Percentiles rank a stretch among this genome's conserved stretches.
Evolutionary conservation across 2,888 invertebrate genomes (phyloP).

Genomic region (Carcina quercana): DNA sequence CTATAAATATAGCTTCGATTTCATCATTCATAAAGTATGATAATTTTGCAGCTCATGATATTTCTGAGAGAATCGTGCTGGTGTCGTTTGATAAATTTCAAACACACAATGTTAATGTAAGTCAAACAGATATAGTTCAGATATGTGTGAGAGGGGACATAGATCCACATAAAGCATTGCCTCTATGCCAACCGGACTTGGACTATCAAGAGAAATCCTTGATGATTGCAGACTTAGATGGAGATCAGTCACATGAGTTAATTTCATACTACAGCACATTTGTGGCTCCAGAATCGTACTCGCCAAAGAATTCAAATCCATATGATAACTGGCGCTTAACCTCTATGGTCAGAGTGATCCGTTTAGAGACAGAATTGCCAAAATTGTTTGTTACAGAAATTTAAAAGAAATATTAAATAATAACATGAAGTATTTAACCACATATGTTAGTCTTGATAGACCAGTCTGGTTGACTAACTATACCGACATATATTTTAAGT

Average conservation of each 20-base stretch:
- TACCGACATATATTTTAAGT: no score
- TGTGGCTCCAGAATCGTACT: constrained; percentile 51
- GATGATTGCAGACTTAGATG: constrained; percentile 83
- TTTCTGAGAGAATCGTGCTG: constrained; percentile 83
- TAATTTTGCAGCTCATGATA: constrained; percentile 70
- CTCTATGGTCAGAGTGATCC: constrained; percentile 80
- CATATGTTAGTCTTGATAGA: no score
- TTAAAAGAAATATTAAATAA: no score
- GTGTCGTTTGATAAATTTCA: constrained; percentile 85
- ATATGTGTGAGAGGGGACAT: constrained; percentile 73
- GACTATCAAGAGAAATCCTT: constrained; percentile 82
- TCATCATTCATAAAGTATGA: constrained; percentile 60
- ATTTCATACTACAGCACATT: constrained; percentile 84
- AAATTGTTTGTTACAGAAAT: constrained; percentile 75
- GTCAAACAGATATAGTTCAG: constrained; percentile 84
- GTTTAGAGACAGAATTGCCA: constrained; percentile 82
- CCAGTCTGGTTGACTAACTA: no score
- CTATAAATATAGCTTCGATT: constrained; percentile 52
- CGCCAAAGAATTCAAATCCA: constrained; percentile 45
- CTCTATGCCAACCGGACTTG: constrained; percentile 83
- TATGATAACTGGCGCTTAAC: constrained; percentile 76
- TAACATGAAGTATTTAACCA: no score
- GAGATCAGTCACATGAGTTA: constrained; percentile 84
- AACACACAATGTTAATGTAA: constrained; percentile 84
- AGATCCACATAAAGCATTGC: constrained; percentile 39